Evolutionary conservation across 1,140 invertebrate genomes (phyloP).

Genomic region (Megalonaias nervosa): DNA sequence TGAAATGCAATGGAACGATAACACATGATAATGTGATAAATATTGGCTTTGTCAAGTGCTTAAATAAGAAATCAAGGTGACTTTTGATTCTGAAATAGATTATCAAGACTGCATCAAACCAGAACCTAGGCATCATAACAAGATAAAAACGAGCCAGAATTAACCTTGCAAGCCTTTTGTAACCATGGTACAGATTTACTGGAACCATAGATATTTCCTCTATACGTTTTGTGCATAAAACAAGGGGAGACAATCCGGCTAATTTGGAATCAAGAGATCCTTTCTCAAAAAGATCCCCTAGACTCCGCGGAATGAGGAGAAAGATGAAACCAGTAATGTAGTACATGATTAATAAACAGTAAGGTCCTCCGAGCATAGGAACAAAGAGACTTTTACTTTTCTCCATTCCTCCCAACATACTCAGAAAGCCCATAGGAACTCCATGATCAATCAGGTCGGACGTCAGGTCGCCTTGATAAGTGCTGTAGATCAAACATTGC

Average conservation of each 20-base stretch:
- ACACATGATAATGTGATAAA: background rate
- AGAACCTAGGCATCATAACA: constrained; percentile 19
- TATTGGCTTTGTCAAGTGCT: background rate
- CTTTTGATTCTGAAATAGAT: background rate
- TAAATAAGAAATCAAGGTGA: background rate
- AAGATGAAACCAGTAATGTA: constrained; percentile 20
- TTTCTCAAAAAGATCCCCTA: background rate
- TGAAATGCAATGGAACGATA: background rate
- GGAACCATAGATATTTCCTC: constrained; percentile 12
- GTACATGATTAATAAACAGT: background rate
- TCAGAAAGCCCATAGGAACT: constrained; percentile 24
- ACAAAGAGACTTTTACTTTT: constrained; percentile 19
- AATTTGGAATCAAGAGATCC: background rate
- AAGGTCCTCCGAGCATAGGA: constrained; percentile 19
- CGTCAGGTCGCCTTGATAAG: constrained; percentile 1
- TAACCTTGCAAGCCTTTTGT: background rate
- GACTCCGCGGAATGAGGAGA: constrained; percentile 6
- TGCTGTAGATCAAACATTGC: constrained; percentile 8
- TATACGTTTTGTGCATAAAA: background rate
- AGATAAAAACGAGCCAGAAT: constrained; percentile 2
- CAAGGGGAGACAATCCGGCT: background rate
- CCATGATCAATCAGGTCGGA: constrained; percentile 20
- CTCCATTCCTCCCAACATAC: constrained; percentile 21
- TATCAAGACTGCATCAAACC: background rate
- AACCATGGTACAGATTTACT: background rate